Evolutionary conservation across 2,797 vertebrate genomes (phyloP).

Genomic region (Tinamus major): DNA sequence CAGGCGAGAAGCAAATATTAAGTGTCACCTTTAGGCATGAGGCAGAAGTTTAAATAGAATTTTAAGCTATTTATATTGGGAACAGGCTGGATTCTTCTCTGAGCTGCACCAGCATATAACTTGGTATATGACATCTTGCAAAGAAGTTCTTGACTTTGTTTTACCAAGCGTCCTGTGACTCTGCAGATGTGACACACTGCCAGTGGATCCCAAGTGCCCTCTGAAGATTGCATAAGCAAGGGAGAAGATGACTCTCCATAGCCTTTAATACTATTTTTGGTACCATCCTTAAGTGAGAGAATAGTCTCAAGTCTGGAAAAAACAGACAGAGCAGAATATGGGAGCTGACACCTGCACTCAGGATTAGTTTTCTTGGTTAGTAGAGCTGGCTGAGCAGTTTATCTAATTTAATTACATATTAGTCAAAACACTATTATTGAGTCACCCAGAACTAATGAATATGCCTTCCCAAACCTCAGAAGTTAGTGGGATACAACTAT

Average conservation of each 20-base stretch:
- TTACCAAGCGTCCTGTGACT: not conserved
- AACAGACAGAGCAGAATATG: not conserved
- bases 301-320: not conserved
- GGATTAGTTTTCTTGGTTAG: slow-evolving; percentile 22
- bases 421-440: slow-evolving; percentile 29
- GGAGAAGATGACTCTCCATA: not conserved
- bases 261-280: slow-evolving; percentile 18
- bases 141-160: not conserved
- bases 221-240: not conserved
- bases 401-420: slow-evolving; percentile 47
- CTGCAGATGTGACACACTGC: not conserved
- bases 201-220: not conserved
- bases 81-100: not conserved
- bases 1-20: not conserved
- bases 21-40: not conserved
- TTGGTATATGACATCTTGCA: not conserved
- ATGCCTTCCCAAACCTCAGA: not conserved
- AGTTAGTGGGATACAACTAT: not conserved
- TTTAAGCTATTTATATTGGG: not conserved
- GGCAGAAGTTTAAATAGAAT: not conserved
- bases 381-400: slow-evolving; percentile 13
- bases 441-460: not conserved
- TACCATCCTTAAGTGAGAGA: slow-evolving; percentile 45
- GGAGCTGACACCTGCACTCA: not conserved
- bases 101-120: not conserved